Evolutionary conservation across 2,113 vertebrate species (phyloP).

Genomic region (Zeus faber): DNA sequence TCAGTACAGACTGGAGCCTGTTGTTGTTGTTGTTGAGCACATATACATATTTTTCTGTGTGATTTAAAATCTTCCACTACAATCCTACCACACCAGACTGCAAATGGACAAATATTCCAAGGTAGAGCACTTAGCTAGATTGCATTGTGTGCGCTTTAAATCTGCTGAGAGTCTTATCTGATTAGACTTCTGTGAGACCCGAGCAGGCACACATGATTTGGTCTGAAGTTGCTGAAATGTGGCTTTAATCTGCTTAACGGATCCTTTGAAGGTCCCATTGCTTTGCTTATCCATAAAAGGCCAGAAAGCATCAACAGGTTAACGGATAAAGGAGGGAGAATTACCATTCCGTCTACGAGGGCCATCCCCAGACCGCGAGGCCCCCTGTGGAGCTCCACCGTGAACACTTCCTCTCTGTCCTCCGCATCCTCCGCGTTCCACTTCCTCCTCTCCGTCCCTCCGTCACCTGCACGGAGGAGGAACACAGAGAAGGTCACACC

Average conservation of each 20-base stretch:
- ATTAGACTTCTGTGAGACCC: conserved; percentile 14
- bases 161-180: conserved; percentile 8
- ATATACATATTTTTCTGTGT: too few species aligned
- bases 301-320: too few species aligned
- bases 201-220: too few species aligned
- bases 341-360: conserved; percentile 75
- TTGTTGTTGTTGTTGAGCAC: too few species aligned
- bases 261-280: too few species aligned
- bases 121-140: not conserved
- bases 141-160: not conserved
- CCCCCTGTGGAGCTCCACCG: conserved; percentile 71
- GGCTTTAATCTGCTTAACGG: too few species aligned
- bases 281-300: too few species aligned
- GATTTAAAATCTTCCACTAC: too few species aligned
- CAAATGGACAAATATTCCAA: too few species aligned
- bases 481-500: not conserved
- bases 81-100: too few species aligned
- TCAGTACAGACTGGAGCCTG: too few species aligned
- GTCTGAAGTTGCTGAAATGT: too few species aligned
- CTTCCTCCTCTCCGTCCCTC: conserved; percentile 14
- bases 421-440: conserved; percentile 36
- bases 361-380: conserved; percentile 76
- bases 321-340: not conserved
- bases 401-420: conserved; percentile 71
- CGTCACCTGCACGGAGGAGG: conserved; percentile 19